phyloP scores from a whole-genome alignment of 2,113 vertebrate genomes.

The Hyla sarda region DNA sequence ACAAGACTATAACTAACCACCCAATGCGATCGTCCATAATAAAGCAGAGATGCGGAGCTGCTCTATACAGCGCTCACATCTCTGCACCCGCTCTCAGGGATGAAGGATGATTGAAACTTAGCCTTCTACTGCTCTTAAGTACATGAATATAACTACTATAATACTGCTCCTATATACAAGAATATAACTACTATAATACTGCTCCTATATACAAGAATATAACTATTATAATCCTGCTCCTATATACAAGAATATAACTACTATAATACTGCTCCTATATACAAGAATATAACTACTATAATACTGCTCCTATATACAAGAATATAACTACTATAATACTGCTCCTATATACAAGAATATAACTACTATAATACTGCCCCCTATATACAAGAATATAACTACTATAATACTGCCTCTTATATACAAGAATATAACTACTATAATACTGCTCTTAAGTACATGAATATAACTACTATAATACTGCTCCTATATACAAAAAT shows the following conservation, averaged over 20 bases:
- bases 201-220: too few species aligned
- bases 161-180: constrained; percentile 3
- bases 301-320: background rate
- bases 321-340: constrained; percentile 4
- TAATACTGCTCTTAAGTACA: too few species aligned
- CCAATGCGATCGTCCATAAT: too few species aligned
- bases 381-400: background rate
- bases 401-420: too few species aligned
- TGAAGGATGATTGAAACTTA: too few species aligned
- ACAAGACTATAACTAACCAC: background rate
- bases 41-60: too few species aligned
- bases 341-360: background rate
- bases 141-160: background rate
- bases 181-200: constrained; percentile 2
- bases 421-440: too few species aligned
- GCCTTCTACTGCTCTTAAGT: too few species aligned
- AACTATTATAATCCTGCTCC: too few species aligned
- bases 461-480: background rate
- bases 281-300: constrained; percentile 9
- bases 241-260: constrained; percentile 3
- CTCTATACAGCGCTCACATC: too few species aligned
- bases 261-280: background rate
- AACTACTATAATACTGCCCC: background rate
- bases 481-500: too few species aligned
- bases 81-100: too few species aligned